Evolutionary conservation across 92 coral and sea anemone genomes (phyloP).

Genomic region (Hydrozoanthus gracilis): DNA sequence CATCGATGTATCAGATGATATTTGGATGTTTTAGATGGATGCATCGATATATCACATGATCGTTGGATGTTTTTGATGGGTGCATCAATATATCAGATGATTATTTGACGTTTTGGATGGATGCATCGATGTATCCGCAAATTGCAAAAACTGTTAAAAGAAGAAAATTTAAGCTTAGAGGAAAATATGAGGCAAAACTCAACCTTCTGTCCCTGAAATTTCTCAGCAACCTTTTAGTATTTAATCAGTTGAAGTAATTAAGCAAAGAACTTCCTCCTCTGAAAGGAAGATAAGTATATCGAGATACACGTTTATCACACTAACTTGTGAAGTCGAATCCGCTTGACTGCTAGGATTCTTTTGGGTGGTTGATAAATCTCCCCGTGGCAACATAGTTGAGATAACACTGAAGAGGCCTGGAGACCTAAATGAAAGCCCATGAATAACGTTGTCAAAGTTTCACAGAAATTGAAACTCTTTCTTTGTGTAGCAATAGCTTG

Average conservation of each 20-base stretch:
- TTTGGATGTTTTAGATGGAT: not conserved
- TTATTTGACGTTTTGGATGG: no score
- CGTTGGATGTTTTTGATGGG: not conserved
- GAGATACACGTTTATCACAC: not conserved
- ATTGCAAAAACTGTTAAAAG: no score
- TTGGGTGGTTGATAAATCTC: not conserved
- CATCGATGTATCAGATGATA: not conserved
- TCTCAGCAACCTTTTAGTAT: no score
- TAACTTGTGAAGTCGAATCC: constrained; percentile 6
- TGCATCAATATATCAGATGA: not conserved
- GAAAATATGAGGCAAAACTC: no score
- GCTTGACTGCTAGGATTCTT: not conserved
- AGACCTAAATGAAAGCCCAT: not conserved
- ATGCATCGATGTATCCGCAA: no score
- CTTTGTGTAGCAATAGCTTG: not conserved
- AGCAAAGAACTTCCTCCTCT: no score
- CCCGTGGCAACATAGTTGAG: constrained; percentile 3
- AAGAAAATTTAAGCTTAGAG: no score
- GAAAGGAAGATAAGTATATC: no score
- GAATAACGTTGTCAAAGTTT: not conserved
- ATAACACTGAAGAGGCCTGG: constrained; percentile 24
- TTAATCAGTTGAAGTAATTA: no score
- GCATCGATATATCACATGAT: not conserved
- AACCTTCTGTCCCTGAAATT: no score
- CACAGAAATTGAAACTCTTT: not conserved